These are phyloP conservation scores for Tethya wilhelma DNA, from an alignment of 37 sponge, comb jelly and placozoan genomes.

Conservation along the genomic window DNA sequence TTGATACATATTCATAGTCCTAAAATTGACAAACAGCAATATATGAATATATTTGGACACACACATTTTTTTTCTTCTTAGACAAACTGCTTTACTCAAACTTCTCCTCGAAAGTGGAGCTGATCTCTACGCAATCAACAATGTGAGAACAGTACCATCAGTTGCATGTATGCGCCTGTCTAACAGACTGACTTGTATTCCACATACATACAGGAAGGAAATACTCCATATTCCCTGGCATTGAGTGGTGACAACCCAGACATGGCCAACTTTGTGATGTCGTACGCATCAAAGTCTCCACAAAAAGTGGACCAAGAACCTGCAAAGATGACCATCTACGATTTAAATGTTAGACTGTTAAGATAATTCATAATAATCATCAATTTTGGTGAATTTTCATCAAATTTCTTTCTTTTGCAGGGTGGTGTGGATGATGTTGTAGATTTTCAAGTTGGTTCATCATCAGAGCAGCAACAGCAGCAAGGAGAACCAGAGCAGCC, in stretches of 20 bases:
- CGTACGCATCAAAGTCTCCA: conserved; percentile 40
- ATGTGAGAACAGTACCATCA: too few species aligned
- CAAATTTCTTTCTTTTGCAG: conserved; percentile 14
- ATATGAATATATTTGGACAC: too few species aligned
- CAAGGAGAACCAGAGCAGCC: conserved; percentile 13
- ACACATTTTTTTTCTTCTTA: too few species aligned
- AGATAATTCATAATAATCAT: too few species aligned
- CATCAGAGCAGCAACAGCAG: neutral
- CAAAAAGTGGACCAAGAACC: conserved; percentile 19
- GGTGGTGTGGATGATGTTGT: conserved; percentile 52
- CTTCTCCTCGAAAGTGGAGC: conserved; percentile 70
- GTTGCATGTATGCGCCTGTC: neutral
- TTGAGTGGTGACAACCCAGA: conserved; percentile 48
- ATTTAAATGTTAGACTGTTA: too few species aligned
- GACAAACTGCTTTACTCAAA: conserved; percentile 60
- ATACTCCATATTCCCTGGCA: conserved; percentile 76
- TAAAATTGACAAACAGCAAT: too few species aligned
- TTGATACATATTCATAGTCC: too few species aligned
- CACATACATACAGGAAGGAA: conserved; percentile 65
- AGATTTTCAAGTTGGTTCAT: too few species aligned
- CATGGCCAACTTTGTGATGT: conserved; percentile 62
- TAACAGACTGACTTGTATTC: too few species aligned
- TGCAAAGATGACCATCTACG: too few species aligned
- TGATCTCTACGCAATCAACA: conserved; percentile 66
- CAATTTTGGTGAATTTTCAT: too few species aligned